A percentile compares a stretch with the other conserved stretches of the same genome.
Conservation (phyloP, 1,140 invertebrate species). For the Drosophila subpulchrella region DNA sequence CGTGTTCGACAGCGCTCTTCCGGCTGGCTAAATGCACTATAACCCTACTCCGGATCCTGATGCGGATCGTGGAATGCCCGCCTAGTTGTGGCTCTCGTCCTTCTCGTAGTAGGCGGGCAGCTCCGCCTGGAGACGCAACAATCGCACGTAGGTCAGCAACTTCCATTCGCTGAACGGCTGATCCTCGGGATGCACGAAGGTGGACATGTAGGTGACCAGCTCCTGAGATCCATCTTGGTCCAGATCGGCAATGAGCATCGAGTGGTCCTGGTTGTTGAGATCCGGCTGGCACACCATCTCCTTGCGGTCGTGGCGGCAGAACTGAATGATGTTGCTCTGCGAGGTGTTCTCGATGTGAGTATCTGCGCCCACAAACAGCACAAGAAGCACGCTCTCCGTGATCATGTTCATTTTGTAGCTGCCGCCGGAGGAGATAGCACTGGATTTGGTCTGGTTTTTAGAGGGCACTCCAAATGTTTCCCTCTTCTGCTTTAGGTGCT, state of each 20-base stretch:
- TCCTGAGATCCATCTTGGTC: slow-evolving; percentile 90
- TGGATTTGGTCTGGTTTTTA: slow-evolving; percentile 60
- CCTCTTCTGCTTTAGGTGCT: slow-evolving; percentile 70
- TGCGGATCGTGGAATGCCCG: not conserved
- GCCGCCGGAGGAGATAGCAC: slow-evolving; percentile 9
- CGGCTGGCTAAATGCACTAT: slow-evolving; percentile 56
- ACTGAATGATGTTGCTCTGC: slow-evolving; percentile 89
- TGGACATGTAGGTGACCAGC: slow-evolving; percentile 90
- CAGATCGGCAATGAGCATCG: slow-evolving; percentile 89
- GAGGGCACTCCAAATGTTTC: slow-evolving; percentile 46
- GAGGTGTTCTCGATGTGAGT: slow-evolving; percentile 90
- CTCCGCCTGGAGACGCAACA: slow-evolving; percentile 89
- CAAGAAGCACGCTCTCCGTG: slow-evolving; percentile 90
- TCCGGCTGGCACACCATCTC: slow-evolving; percentile 89
- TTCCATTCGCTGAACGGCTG: slow-evolving; percentile 85
- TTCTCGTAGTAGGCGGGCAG: slow-evolving; percentile 87
- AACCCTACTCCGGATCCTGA: slow-evolving; percentile 1
- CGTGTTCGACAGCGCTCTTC: slow-evolving; percentile 31
- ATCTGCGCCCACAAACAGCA: slow-evolving; percentile 90
- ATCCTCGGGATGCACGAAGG: slow-evolving; percentile 86
- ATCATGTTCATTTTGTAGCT: slow-evolving; percentile 85
- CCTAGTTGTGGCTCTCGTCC: slow-evolving; percentile 66
- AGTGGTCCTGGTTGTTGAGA: slow-evolving; percentile 88
- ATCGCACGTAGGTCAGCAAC: slow-evolving; percentile 87
- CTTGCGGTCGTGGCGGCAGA: slow-evolving; percentile 87